Percentiles rank a stretch among this genome's conserved stretches.
Evolutionary conservation across 2,888 invertebrate species (phyloP).

Genomic region (Sisyra terminalis): DNA sequence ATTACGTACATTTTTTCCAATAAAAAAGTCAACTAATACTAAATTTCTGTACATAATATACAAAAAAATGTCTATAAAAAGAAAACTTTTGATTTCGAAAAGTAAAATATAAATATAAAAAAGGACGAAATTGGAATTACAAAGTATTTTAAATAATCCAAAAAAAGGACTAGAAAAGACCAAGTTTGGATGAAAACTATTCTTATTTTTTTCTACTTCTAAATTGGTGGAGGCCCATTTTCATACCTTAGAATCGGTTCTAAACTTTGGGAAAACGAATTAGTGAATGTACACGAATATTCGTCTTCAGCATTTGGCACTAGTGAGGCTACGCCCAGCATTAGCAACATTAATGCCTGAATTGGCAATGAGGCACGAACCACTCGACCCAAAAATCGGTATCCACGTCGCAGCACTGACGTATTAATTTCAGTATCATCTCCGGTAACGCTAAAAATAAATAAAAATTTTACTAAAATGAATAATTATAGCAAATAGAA

Average conservation of each 20-base stretch:
- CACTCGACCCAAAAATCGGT: constrained; percentile 76
- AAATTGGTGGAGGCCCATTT: constrained; percentile 86
- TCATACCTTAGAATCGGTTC: constrained; percentile 83
- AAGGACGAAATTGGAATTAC: background rate
- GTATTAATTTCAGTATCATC: constrained; percentile 34
- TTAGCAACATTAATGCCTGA: constrained; percentile 82
- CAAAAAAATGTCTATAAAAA: too few relatives aligned
- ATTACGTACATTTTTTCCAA: too few relatives aligned
- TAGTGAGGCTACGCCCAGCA: constrained; percentile 84
- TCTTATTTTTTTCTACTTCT: too few relatives aligned
- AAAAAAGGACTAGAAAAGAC: too few relatives aligned
- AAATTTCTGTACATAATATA: too few relatives aligned
- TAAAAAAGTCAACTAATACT: too few relatives aligned
- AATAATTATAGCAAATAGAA: background rate
- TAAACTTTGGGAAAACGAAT: constrained; percentile 65
- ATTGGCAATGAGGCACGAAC: constrained; percentile 84
- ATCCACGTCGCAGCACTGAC: constrained; percentile 54
- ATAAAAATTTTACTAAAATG: constrained; percentile 10
- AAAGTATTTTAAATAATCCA: too few relatives aligned
- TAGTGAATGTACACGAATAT: constrained; percentile 70
- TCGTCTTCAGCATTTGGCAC: constrained; percentile 80
- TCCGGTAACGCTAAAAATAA: constrained; percentile 29
- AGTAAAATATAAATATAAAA: constrained; percentile 1
- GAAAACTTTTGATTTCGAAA: background rate
- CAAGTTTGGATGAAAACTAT: too few relatives aligned